Percentiles rank a stretch among this genome's conserved stretches.
These are phyloP conservation scores for Gadopsis bispinosus DNA, from an alignment of 2,797 vertebrate genomes.

Conservation along the genomic window DNA sequence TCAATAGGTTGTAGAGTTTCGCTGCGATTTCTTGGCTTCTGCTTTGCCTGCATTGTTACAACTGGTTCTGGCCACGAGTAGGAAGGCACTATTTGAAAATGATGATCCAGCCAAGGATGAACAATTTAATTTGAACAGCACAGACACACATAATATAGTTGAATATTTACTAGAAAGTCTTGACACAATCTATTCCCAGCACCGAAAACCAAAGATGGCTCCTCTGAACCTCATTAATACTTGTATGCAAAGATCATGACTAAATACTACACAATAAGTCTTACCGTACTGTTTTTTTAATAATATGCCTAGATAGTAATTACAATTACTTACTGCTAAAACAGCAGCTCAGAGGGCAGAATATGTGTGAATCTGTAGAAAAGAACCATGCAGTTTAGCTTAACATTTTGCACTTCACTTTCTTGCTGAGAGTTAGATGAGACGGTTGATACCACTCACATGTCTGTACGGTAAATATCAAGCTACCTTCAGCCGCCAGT, in stretches of 20 bases:
- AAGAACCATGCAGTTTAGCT: background rate
- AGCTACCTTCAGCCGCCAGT: background rate
- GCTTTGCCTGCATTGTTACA: conserved; percentile 22
- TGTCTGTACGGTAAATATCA: background rate
- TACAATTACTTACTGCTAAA: background rate
- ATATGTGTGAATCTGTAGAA: background rate
- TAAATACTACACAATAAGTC: background rate
- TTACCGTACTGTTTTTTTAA: background rate
- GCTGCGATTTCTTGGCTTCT: conserved; percentile 41
- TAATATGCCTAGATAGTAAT: background rate
- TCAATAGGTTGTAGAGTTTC: conserved; percentile 46
- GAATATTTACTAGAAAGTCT: background rate
- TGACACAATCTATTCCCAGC: background rate
- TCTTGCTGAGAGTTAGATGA: too few relatives aligned
- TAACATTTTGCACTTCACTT: too few relatives aligned
- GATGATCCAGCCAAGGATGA: conserved; percentile 13
- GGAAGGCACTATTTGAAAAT: background rate
- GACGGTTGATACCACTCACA: too few relatives aligned
- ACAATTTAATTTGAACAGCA: background rate
- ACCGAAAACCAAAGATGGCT: too few relatives aligned
- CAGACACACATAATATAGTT: background rate
- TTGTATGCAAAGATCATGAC: background rate
- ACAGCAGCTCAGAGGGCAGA: background rate
- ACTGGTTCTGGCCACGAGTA: background rate
- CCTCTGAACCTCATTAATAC: background rate